A percentile compares a stretch with the other conserved stretches of the same genome.
Conservation (phyloP, 2,888 invertebrate species). For the Timandra comae region DNA sequence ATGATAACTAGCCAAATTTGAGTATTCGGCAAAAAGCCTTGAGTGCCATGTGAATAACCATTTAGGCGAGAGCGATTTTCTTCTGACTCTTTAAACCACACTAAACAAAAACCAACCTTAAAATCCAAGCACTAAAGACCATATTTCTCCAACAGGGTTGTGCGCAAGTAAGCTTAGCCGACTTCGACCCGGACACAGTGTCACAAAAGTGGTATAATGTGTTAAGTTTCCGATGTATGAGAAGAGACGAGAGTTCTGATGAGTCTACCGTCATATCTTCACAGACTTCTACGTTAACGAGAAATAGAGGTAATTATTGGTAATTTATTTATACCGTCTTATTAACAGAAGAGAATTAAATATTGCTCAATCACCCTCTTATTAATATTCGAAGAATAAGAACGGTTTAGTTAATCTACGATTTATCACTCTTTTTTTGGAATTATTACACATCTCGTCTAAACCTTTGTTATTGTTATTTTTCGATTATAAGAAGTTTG, state of each 20-base stretch:
- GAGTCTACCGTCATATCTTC: conserved; percentile 98
- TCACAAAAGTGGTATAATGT: conserved; percentile 97
- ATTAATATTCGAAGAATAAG: too few relatives aligned
- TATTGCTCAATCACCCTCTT: too few relatives aligned
- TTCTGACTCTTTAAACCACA: conserved; percentile 34
- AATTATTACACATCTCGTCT: too few relatives aligned
- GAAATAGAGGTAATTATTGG: conserved; percentile 89
- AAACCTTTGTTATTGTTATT: too few relatives aligned
- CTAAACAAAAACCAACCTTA: too few relatives aligned
- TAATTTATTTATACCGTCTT: too few relatives aligned
- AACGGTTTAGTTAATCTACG: too few relatives aligned
- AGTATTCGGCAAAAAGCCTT: conserved; percentile 66
- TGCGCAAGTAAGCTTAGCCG: conserved; percentile 96
- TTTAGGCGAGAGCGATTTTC: conserved; percentile 71
- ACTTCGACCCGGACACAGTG: conserved; percentile 90
- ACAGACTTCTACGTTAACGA: conserved; percentile 95
- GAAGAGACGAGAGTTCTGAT: conserved; percentile 94
- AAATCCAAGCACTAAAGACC: conserved; percentile 1
- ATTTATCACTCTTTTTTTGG: too few relatives aligned
- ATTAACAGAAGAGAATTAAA: too few relatives aligned
- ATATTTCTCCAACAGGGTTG: conserved; percentile 85
- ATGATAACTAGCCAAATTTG: conserved; percentile 75
- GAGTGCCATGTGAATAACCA: conserved; percentile 67
- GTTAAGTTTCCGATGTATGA: conserved; percentile 79
- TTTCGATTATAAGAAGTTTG: too few relatives aligned